Base-by-base conservation (phyloP, 30 jellyfish, hydroid and myxozoan genomes). In the Cassiopea andromeda region DNA sequence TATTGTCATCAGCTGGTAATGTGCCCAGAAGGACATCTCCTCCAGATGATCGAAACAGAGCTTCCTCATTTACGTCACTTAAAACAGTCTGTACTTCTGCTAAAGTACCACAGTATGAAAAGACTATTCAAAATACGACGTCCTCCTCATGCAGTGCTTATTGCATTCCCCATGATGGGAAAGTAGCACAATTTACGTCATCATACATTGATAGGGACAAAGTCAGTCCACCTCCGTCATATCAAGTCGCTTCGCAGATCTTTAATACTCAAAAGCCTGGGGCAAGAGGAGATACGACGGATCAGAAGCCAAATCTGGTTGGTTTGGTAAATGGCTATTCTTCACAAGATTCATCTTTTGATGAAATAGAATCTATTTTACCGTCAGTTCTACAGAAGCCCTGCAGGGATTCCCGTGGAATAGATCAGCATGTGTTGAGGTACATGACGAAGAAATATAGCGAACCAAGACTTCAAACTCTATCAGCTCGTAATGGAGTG, bases 381-480 rank as follows among this genome's bases (percentile, higher is more conserved):
- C 91, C 96, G 1, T 8, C 87, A 4, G 46, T 75, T 14, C 74
- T 61, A 4, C 59, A 87, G n/a, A 88, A 80, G n/a, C 59, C 60
- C 38, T 44, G 59, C 49, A 38, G 92, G 57, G 97, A 90, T 12
- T 14, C 79, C 2, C 69, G 83, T 60, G 85, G 75, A 5, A 89
- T 94, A 10, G 98, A 94, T 43, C 90, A 91, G 44, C 97, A 94
- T 44, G 91, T 91, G 38, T 84, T 92, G 97, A 57, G 97, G 46
- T 87, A 96, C 16, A 96, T 96, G 98, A 96, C 94, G 2, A 64
- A 83, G 92, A 96, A 96, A 82, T 94, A 94, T 85, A 90, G 97
- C 64, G 99, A 96, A 60, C 98, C 98, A 27, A 79, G 99, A 38
- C 88, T 91, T 61, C 92, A 97, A 5, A 57, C 81, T 57, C 45